phyloP scores from a whole-genome alignment of 2,113 vertebrate species.

The Neogale vison region DNA sequence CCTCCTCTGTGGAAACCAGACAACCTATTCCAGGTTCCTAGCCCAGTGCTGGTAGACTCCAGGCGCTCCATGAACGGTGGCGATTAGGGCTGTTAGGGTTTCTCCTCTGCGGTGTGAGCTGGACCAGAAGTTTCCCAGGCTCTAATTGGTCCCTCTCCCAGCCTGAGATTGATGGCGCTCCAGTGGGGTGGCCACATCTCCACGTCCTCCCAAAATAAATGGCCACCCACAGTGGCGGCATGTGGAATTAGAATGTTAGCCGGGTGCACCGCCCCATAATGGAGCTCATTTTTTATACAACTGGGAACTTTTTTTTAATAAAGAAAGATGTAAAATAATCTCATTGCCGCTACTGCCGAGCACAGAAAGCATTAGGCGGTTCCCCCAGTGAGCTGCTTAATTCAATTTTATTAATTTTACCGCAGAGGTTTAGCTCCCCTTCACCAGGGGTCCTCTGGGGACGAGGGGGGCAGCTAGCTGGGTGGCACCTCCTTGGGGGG shows the following conservation, averaged over 20 bases:
- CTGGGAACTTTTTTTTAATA: constrained; percentile 75
- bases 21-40: not conserved
- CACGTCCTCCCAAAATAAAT: constrained; percentile 60
- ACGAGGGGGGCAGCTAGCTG: not conserved
- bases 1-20: not conserved
- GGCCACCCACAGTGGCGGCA: constrained; percentile 29
- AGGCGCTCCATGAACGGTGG: constrained; percentile 12
- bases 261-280: constrained; percentile 43
- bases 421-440: constrained; percentile 47
- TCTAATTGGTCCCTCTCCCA: constrained; percentile 51
- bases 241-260: constrained; percentile 57
- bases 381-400: constrained; percentile 73
- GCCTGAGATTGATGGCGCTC: constrained; percentile 23
- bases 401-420: constrained; percentile 78
- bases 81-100: not conserved
- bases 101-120: not conserved
- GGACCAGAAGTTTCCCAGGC: constrained; percentile 43
- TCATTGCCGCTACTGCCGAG: constrained; percentile 44
- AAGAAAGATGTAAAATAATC: constrained; percentile 76
- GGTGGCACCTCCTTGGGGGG: not conserved
- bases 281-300: constrained; percentile 59
- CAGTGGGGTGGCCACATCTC: not conserved
- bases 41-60: not conserved
- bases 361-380: constrained; percentile 54
- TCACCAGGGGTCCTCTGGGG: not conserved